Evolutionary conservation across 2,888 invertebrate species (phyloP), one percentile per base, ranked within the genome.

Genomic region (Colletes collaris): DNA sequence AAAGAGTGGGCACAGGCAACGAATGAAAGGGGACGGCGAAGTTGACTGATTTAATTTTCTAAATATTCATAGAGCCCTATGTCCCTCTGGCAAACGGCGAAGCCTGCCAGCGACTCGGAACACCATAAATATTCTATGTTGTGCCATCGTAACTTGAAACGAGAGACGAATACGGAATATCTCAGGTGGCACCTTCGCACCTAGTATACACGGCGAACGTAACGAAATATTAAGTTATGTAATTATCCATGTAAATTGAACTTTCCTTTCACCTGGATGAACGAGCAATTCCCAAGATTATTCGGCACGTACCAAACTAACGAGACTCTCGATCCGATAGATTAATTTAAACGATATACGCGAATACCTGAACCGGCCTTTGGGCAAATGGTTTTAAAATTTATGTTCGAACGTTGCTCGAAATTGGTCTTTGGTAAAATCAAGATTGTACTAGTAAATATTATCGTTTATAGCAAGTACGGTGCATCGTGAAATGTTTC

Each of bases 81-180:
- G 66, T 82, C 75, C 77, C 75, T 73, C 64, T 66, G 81, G 79
- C 72, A 13, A 74, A 69, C 70, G 80, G 73, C 65, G 77, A 76
- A 58, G 70, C 13, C 46, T 53, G 55, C 56, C 55, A 27, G 35
- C 63, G 58, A 50, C 74, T 58, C 69, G 71, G 50, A 46, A 68
- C 76, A 70, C 78, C 83, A 86, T 86, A 87, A 87, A 87, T 87
- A 87, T 87, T 87, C 79, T 69, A 87, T 79, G 79, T 69, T 40
- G 72, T 74, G 49, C 40, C 72, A 56, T 50, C 64, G 76, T 64
- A 84, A 86, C 85, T 85, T 78, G 80, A 82, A 85, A 86, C 85
- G 76, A 79, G 84, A 78, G 76, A 78, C 84, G 80, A 76, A 81
- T 81, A 82, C 72, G 71, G 76, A 59, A 62, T 69, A 79, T 73